Evolutionary conservation across 2,888 invertebrate species (phyloP).

Genomic region (Eristalinus sepulchralis): DNA sequence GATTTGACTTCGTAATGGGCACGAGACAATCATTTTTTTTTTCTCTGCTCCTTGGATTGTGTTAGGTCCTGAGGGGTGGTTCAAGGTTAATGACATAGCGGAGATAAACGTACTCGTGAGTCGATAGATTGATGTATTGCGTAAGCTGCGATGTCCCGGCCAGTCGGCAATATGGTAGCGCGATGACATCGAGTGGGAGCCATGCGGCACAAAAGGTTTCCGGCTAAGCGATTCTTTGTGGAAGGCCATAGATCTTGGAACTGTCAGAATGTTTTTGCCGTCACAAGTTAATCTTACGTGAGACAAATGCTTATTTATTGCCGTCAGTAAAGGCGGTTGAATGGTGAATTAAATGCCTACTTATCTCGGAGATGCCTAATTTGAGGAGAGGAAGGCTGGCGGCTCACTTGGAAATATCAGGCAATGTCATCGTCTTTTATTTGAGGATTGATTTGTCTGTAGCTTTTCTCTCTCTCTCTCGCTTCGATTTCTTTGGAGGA

Average conservation of each 20-base stretch:
- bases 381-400: not conserved
- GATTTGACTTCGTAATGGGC: constrained; percentile 40
- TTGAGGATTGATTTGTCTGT: not conserved
- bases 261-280: not conserved
- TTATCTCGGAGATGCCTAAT: not conserved
- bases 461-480: too few species aligned
- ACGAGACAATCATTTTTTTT: constrained; percentile 6
- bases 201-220: not conserved
- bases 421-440: not conserved
- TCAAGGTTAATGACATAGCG: constrained; percentile 26
- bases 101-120: not conserved
- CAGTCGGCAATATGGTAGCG: not conserved
- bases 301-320: not conserved
- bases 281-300: not conserved
- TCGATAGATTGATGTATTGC: not conserved
- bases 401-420: not conserved
- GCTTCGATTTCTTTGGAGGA: too few species aligned
- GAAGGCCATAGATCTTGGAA: not conserved
- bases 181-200: not conserved
- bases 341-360: not conserved
- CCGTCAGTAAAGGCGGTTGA: not conserved
- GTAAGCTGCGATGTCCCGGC: not conserved
- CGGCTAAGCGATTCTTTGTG: not conserved
- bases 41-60: not conserved
- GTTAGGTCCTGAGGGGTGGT: constrained; percentile 2